phyloP scores from a whole-genome alignment of 1,140 invertebrate species.

The Drosophila seguyi region DNA sequence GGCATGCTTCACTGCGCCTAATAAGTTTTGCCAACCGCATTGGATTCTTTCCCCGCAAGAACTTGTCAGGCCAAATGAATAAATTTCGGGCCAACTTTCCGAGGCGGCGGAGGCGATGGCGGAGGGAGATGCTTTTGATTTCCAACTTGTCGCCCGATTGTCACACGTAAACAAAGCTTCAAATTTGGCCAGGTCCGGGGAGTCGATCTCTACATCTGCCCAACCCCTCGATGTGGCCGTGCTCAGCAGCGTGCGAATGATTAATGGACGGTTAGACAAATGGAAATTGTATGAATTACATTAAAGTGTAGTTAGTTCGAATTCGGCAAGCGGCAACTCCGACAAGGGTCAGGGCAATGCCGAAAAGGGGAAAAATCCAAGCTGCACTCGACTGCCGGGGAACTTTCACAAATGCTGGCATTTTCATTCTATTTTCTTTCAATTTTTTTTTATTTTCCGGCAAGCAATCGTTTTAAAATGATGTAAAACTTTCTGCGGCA shows the following conservation, averaged over 20 bases:
- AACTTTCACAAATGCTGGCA: conserved; percentile 55
- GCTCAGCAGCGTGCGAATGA: conserved; percentile 79
- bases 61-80: conserved; percentile 73
- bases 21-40: conserved; percentile 75
- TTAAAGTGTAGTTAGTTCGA: conserved; percentile 81
- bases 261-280: conserved; percentile 80
- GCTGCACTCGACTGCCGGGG: conserved; percentile 24
- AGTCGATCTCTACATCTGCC: conserved; percentile 24
- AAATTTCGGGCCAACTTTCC: conserved; percentile 62
- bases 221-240: conserved; percentile 38
- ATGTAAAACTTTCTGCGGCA: conserved; percentile 55
- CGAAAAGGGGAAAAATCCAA: conserved; percentile 16
- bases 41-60: conserved; percentile 46
- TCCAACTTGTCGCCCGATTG: conserved; percentile 80
- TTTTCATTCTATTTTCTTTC: conserved; percentile 14
- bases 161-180: conserved; percentile 81
- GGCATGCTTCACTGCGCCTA: conserved; percentile 78
- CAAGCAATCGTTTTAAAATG: conserved; percentile 37
- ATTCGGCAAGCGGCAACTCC: conserved; percentile 47
- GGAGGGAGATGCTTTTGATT: conserved; percentile 62
- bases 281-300: conserved; percentile 83
- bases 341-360: conserved; percentile 7
- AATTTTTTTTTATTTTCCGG: neutral
- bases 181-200: conserved; percentile 57
- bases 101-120: neutral